These are phyloP conservation scores for Taphrorychus bicolor DNA, from an alignment of 2,888 invertebrate species.

Conservation along the genomic window DNA sequence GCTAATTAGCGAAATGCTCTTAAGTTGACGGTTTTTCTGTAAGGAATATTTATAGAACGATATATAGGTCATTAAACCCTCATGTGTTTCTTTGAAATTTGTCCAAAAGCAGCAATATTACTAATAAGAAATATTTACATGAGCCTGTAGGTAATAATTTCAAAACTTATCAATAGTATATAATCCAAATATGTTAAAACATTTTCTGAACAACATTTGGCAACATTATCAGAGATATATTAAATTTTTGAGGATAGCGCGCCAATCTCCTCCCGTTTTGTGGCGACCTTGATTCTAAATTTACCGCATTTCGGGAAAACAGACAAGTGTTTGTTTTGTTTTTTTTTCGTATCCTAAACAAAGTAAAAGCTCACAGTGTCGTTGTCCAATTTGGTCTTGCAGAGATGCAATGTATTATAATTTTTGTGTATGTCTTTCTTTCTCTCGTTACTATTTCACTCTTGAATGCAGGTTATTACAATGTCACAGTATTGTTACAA, in stretches of 20 bases:
- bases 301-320: slow-evolving; percentile 34
- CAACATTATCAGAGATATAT: slow-evolving; percentile 19
- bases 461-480: no score
- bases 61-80: not conserved
- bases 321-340: slow-evolving; percentile 41
- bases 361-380: not conserved
- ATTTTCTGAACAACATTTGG: slow-evolving; percentile 5
- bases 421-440: no score
- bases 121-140: no score
- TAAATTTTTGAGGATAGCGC: slow-evolving; percentile 21
- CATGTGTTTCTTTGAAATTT: no score
- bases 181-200: no score
- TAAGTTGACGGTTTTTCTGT: not conserved
- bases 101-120: no score
- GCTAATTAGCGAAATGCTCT: not conserved
- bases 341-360: slow-evolving; percentile 15
- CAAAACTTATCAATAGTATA: no score
- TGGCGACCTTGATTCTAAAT: slow-evolving; percentile 30
- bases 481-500: no score
- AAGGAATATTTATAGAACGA: not conserved
- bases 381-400: no score
- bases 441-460: no score
- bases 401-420: no score
- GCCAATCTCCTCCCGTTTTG: slow-evolving; percentile 20
- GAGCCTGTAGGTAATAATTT: no score